Evolutionary conservation across 2,888 invertebrate species (phyloP).

Genomic region (Troilus luridus): DNA sequence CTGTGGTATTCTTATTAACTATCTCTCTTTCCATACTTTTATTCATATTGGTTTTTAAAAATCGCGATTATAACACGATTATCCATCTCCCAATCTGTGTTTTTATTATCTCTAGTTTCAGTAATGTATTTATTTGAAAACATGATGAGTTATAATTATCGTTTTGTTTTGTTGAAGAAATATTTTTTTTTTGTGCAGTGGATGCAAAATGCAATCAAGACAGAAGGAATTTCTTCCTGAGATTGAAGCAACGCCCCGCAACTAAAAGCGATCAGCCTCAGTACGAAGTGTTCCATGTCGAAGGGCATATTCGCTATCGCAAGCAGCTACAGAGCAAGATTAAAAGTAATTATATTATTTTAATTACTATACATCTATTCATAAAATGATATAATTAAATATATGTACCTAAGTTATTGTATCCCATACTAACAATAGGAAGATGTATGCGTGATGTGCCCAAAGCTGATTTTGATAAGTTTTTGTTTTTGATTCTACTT

Average conservation of each 20-base stretch:
- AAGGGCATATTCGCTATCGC: conserved; percentile 69
- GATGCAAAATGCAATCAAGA: conserved; percentile 66
- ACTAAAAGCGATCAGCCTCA: conserved; percentile 71
- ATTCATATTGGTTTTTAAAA: no score
- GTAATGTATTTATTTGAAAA: no score
- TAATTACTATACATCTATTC: background rate
- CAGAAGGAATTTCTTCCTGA: conserved; percentile 70
- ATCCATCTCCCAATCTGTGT: background rate
- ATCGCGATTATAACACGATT: no score
- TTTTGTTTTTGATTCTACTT: no score
- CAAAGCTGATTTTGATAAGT: no score
- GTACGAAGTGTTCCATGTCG: conserved; percentile 71
- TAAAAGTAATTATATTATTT: conserved; percentile 57
- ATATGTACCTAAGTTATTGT: no score
- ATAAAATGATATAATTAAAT: no score
- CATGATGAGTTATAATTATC: background rate
- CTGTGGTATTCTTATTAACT: no score
- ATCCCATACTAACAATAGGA: no score
- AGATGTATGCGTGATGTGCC: no score
- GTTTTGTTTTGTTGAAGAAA: background rate
- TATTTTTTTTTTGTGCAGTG: background rate
- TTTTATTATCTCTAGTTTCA: no score
- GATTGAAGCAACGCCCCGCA: conserved; percentile 70
- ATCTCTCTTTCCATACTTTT: no score
- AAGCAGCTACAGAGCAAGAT: conserved; percentile 38